Base-by-base conservation (phyloP, 2,113 vertebrate genomes). In the Carlito syrichta region DNA sequence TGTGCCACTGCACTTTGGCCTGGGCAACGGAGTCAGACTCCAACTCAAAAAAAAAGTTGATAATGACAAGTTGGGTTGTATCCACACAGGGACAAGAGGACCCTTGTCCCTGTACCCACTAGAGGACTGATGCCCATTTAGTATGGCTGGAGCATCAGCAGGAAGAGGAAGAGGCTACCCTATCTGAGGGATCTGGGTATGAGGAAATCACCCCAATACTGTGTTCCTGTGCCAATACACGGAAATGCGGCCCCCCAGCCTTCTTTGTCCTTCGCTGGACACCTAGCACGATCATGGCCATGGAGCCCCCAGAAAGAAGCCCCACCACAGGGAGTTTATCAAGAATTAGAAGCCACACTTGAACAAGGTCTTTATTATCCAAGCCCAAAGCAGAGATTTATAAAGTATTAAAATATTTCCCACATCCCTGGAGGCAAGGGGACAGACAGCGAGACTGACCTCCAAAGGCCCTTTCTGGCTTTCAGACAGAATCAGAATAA, bases 381-480 rank as follows among this genome's bases (percentile, higher is more conserved):
- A 89, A 66, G 40, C 30, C 16, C 38, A 74, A 60, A 95, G 68
- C 10, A 92, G 88, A 84, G 40, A 45, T 50, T 20, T 82, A 22
- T 27, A 68, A 91, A 96, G 54, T 68, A 89, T 52, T 52, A 54
- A 92, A 78, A 54, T 79, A 60, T 66, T 84, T 87, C 81, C 87
- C 91, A 79, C 0, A 1, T 54, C n/a, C 66, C 48, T 25, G 76
- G 63, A 74, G 54, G 56, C 8, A 43, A 56, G 38, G 48, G 38
- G 78, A 43, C 7, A 17, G 78, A 43, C 7, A 17, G 62, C 1
- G 4, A 52, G 10, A 25, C 8, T 56, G 89, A 63, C n/a, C 45
- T 74, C 56, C 58, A 48, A 63, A 58, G 43, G 14, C 11, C 32
- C 10, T 40, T 50, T 62, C 20, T 16, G 38, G 81, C 58, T 93